Conservation (phyloP, 2,113 vertebrate genomes). For the Pachypanchax playfairii region DNA sequence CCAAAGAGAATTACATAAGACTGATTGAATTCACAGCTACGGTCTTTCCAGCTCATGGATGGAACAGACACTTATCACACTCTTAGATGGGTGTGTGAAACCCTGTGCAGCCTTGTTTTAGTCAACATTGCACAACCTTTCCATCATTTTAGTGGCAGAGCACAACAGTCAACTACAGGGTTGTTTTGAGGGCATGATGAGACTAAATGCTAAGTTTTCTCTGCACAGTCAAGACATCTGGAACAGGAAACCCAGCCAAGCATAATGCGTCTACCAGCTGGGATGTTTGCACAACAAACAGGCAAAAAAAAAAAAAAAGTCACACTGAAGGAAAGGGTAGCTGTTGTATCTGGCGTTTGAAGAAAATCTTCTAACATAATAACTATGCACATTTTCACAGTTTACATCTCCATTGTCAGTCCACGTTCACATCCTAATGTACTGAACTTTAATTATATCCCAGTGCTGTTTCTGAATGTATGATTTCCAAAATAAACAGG, state of each 20-base stretch:
- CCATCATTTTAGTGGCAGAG: background rate
- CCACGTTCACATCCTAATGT: conserved; percentile 3
- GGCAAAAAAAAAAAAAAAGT: conserved; percentile 3
- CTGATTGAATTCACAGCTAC: background rate
- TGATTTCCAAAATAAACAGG: conserved; percentile 30
- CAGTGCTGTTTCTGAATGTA: conserved; percentile 3
- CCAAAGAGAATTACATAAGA: conserved; percentile 34
- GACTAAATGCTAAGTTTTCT: conserved; percentile 22
- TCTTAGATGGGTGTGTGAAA: conserved; percentile 6
- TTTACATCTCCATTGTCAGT: conserved; percentile 1
- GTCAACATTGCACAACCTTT: conserved; percentile 1
- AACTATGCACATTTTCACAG: conserved; percentile 4
- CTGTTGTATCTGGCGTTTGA: background rate
- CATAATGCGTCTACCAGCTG: conserved; percentile 41
- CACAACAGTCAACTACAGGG: background rate
- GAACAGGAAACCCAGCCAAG: conserved; percentile 12
- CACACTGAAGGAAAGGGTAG: conserved; percentile 12
- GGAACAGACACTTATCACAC: too few species aligned
- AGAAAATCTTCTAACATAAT: conserved; percentile 1
- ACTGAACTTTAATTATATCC: conserved; percentile 11
- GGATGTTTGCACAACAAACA: conserved; percentile 33
- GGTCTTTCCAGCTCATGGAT: background rate
- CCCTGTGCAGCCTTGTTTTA: too few species aligned
- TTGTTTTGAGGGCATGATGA: conserved; percentile 18
- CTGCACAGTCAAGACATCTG: conserved; percentile 31